Percentiles rank a stretch among this genome's conserved stretches.
phyloP scores from a whole-genome alignment of 2,888 invertebrate species.

The Ectemnius lituratus region DNA sequence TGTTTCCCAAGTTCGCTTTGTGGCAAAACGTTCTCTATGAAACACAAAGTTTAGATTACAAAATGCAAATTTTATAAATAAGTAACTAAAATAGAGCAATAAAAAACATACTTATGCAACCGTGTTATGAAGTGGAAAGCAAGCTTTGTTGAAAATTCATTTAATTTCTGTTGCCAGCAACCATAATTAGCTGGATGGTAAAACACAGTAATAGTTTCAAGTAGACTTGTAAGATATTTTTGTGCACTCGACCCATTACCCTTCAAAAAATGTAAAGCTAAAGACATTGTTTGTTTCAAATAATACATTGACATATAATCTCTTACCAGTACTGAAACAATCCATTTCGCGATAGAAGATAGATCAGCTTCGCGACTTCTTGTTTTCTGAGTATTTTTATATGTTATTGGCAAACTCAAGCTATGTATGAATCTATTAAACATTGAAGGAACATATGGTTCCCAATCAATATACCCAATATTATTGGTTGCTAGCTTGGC shows the following conservation, averaged over 20 bases:
- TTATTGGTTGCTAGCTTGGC: slow-evolving; percentile 85
- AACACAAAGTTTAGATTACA: neutral
- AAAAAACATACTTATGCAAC: slow-evolving; percentile 74
- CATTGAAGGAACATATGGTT: slow-evolving; percentile 88
- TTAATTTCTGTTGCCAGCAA: slow-evolving; percentile 85
- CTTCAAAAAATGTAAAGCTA: slow-evolving; percentile 28
- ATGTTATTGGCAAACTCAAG: slow-evolving; percentile 88
- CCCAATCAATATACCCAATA: slow-evolving; percentile 93
- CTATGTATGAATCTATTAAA: slow-evolving; percentile 86
- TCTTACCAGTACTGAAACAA: slow-evolving; percentile 80
- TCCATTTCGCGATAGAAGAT: slow-evolving; percentile 78
- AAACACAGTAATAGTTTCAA: slow-evolving; percentile 91
- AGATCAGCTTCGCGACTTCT: slow-evolving; percentile 80
- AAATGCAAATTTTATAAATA: no score
- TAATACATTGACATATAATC: neutral
- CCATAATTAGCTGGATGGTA: slow-evolving; percentile 94
- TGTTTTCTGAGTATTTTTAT: slow-evolving; percentile 83
- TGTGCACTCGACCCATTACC: slow-evolving; percentile 83
- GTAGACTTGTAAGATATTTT: slow-evolving; percentile 87
- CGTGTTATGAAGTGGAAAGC: slow-evolving; percentile 83
- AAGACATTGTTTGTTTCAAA: no score
- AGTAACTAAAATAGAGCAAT: neutral
- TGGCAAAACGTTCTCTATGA: slow-evolving; percentile 82
- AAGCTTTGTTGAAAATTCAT: slow-evolving; percentile 85
- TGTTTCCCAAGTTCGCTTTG: slow-evolving; percentile 83